phyloP scores from a whole-genome alignment of 2,797 vertebrate species.

The Rhinophrynus dorsalis region DNA sequence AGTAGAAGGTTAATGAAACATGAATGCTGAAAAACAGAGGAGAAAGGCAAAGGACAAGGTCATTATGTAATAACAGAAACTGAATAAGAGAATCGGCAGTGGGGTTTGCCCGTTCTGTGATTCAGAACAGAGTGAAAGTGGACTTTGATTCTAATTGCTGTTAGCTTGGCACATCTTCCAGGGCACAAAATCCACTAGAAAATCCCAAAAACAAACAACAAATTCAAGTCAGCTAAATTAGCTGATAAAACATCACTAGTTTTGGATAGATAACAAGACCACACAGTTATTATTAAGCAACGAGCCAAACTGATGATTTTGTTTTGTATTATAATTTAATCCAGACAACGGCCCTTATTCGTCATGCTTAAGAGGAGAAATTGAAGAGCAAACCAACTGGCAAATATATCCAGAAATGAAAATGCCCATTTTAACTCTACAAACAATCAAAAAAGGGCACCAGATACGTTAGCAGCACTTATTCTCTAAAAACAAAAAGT shows the following conservation, averaged over 20 bases:
- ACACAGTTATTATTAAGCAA: background rate
- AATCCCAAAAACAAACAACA: slow-evolving; percentile 29
- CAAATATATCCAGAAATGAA: too few species aligned
- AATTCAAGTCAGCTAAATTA: slow-evolving; percentile 7
- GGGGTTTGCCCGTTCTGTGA: slow-evolving; percentile 2
- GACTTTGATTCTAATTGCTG: slow-evolving; percentile 25
- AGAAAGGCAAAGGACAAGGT: slow-evolving; percentile 34
- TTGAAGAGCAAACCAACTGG: too few species aligned
- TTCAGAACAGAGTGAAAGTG: background rate
- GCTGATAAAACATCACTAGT: slow-evolving; percentile 9
- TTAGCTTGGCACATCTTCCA: slow-evolving; percentile 15
- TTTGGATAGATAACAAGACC: background rate
- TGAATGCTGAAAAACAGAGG: slow-evolving; percentile 17
- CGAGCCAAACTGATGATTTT: too few species aligned
- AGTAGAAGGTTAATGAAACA: slow-evolving; percentile 4
- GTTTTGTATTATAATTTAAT: background rate
- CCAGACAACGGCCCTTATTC: too few species aligned
- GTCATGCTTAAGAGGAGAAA: too few species aligned
- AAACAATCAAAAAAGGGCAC: too few species aligned
- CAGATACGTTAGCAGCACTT: too few species aligned
- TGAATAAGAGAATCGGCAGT: background rate
- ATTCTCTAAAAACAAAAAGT: too few species aligned
- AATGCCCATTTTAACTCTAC: too few species aligned
- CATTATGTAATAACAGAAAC: slow-evolving; percentile 17
- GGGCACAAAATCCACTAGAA: slow-evolving; percentile 16